These are phyloP conservation scores for Pithys albifrons DNA, from an alignment of 2,113 vertebrate species.

Conservation along the genomic window DNA sequence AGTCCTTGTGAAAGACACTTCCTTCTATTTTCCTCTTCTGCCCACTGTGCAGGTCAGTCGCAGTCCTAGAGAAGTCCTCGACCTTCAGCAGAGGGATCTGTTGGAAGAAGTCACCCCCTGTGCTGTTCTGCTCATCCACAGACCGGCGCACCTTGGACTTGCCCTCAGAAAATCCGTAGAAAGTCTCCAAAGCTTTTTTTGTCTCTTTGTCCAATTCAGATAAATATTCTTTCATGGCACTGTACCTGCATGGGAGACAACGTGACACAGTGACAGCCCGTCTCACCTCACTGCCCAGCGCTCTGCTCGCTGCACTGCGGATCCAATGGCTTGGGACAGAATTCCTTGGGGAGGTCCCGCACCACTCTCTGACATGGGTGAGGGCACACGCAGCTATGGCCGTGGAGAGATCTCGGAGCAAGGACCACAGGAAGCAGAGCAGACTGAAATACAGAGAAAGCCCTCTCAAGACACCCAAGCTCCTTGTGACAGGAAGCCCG, in stretches of 20 bases:
- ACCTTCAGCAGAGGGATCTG: slow-evolving; percentile 68
- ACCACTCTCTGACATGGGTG: rapidly evolving
- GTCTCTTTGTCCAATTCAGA: slow-evolving; percentile 77
- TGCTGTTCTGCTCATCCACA: neutral
- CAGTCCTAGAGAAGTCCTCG: neutral
- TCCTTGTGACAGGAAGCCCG: neutral
- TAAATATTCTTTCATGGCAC: slow-evolving; percentile 72
- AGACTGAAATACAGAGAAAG: neutral
- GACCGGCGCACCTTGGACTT: slow-evolving; percentile 69
- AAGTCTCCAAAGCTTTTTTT: slow-evolving; percentile 58
- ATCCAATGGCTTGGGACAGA: neutral
- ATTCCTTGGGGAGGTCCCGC: rapidly evolving
- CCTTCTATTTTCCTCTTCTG: slow-evolving; percentile 69
- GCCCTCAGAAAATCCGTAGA: slow-evolving; percentile 70
- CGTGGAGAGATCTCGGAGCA: rapidly evolving
- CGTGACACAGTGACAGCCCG: neutral
- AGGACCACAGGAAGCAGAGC: neutral
- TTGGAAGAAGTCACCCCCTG: slow-evolving; percentile 39
- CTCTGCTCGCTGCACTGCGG: rapidly evolving
- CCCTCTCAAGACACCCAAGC: no score
- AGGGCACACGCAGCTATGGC: neutral
- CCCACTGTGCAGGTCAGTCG: slow-evolving; percentile 58
- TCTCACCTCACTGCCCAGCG: neutral
- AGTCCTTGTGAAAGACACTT: slow-evolving; percentile 68
- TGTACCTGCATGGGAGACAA: slow-evolving; percentile 70